Evolutionary conservation across 2,797 vertebrate species (phyloP).

Genomic region (Orestias chungarensis): DNA sequence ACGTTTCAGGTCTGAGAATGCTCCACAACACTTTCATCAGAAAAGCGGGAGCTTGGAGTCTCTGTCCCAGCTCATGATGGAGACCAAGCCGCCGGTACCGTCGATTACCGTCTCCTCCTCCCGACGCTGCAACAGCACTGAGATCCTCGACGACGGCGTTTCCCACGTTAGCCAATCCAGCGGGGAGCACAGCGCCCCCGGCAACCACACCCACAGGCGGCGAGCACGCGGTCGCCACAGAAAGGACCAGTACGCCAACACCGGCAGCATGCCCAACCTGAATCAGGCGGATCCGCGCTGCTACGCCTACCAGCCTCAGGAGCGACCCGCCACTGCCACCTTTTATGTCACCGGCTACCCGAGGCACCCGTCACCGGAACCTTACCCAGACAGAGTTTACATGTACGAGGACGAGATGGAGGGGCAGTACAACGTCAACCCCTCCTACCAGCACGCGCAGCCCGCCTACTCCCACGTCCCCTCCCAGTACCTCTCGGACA

Average conservation of each 20-base stretch:
- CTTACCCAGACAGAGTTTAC: conserved; percentile 82
- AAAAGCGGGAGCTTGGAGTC: conserved; percentile 95
- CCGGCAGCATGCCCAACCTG: conserved; percentile 97
- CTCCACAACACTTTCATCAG: conserved; percentile 85
- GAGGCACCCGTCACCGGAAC: conserved; percentile 79
- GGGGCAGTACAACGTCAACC: conserved; percentile 92
- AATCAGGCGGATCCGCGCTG: conserved; percentile 85
- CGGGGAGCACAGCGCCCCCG: conserved; percentile 83
- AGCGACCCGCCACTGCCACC: conserved; percentile 82
- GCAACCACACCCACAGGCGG: conserved; percentile 79
- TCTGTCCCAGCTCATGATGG: conserved; percentile 84
- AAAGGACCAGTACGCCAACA: conserved; percentile 85
- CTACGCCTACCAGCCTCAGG: conserved; percentile 75
- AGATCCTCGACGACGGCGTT: conserved; percentile 92
- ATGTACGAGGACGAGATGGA: conserved; percentile 89
- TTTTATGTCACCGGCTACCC: conserved; percentile 89
- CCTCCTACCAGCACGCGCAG: conserved; percentile 77
- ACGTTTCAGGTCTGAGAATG: conserved; percentile 80
- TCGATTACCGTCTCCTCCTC: conserved; percentile 75
- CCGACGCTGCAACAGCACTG: conserved; percentile 93
- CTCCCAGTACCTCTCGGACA: conserved; percentile 79
- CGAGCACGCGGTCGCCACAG: conserved; percentile 85
- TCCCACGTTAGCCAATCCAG: conserved; percentile 98
- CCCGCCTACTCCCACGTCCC: conserved; percentile 80
- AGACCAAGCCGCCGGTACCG: conserved; percentile 74